Evolutionary conservation across 2,797 vertebrate genomes (phyloP).

Genomic region (Nyctibius grandis): DNA sequence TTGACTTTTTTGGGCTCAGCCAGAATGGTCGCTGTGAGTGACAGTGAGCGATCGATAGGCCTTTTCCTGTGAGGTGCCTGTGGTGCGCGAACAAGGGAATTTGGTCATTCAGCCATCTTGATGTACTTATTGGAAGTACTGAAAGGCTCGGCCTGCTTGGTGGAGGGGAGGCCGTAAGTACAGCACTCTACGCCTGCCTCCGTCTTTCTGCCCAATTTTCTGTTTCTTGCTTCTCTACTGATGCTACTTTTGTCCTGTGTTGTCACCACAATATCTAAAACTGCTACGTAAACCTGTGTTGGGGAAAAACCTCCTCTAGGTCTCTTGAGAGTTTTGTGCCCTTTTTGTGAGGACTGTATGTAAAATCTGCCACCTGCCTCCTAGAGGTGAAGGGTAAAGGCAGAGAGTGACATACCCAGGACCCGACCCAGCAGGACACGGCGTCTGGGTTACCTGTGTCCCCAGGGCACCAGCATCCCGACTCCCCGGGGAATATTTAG

Average conservation of each 20-base stretch:
- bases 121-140: not conserved
- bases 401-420: not conserved
- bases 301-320: not conserved
- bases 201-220: accelerated
- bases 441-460: not conserved
- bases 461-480: accelerated
- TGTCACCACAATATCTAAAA: not conserved
- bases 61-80: not conserved
- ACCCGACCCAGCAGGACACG: too few species aligned
- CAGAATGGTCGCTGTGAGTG: not conserved
- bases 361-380: not conserved
- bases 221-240: not conserved
- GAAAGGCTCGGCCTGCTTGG: accelerated
- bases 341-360: not conserved
- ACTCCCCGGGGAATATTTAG: not conserved
- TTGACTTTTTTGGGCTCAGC: not conserved
- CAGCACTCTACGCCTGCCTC: not conserved
- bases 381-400: not conserved
- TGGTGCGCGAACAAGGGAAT: not conserved
- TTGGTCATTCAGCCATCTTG: not conserved
- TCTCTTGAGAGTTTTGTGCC: not conserved
- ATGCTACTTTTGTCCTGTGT: not conserved
- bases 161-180: not conserved
- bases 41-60: accelerated
- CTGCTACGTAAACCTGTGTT: not conserved